Percentiles rank a stretch among this genome's conserved stretches.
phyloP scores from a whole-genome alignment of 2,888 invertebrate genomes.

The Crocallis elinguaria region DNA sequence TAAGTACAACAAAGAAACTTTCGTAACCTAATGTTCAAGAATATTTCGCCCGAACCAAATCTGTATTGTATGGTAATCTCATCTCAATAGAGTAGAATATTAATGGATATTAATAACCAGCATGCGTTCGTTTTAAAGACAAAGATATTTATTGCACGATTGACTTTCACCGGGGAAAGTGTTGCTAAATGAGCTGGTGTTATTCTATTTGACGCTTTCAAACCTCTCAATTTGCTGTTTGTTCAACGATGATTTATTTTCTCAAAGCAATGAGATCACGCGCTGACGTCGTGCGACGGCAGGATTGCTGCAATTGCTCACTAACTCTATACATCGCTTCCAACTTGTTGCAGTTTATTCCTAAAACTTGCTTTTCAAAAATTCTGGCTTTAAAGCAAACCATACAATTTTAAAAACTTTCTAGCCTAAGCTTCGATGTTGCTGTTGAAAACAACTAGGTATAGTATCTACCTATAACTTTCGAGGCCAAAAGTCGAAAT shows the following conservation, averaged over 20 bases:
- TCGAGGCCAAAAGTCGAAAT: slow-evolving; percentile 26
- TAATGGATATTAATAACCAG: slow-evolving; percentile 46
- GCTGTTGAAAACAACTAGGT: slow-evolving; percentile 5
- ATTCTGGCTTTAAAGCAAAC: neutral
- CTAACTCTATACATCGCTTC: neutral
- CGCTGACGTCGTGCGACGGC: neutral
- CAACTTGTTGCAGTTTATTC: slow-evolving; percentile 21
- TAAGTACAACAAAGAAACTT: neutral
- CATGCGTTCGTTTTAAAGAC: slow-evolving; percentile 54
- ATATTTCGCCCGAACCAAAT: neutral
- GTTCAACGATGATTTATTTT: slow-evolving; percentile 42
- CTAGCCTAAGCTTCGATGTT: neutral
- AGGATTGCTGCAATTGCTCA: slow-evolving; percentile 8
- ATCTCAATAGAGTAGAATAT: slow-evolving; percentile 33
- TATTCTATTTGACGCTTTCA: slow-evolving; percentile 75
- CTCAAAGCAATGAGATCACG: slow-evolving; percentile 6
- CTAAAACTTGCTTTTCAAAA: neutral
- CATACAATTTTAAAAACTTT: neutral
- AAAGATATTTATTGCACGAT: slow-evolving; percentile 77
- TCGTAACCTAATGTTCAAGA: neutral
- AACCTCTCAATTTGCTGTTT: slow-evolving; percentile 59
- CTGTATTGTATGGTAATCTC: slow-evolving; percentile 39
- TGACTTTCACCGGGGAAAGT: slow-evolving; percentile 82
- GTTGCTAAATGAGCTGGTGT: slow-evolving; percentile 66
- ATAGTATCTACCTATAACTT: too few species aligned